These are phyloP conservation scores for Larimichthys polyactis DNA, from an alignment of 2,113 vertebrate species.

Conservation along the genomic window DNA sequence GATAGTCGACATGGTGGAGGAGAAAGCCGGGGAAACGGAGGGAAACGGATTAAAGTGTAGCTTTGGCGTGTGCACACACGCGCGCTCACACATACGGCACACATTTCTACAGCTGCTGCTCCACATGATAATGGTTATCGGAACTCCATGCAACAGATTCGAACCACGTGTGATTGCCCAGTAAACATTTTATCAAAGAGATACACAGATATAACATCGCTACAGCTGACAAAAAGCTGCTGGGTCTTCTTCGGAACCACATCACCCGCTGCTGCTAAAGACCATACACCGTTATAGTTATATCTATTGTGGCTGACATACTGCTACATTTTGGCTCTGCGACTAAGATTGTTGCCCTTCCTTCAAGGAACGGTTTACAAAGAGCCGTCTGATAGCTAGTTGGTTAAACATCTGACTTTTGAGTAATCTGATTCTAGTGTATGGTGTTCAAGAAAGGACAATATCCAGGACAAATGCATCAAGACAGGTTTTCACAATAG, in stretches of 20 bases:
- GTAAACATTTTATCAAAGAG: constrained; percentile 40
- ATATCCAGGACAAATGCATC: constrained; percentile 17
- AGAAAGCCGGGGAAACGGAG: neutral
- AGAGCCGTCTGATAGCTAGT: neutral
- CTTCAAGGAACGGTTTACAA: neutral
- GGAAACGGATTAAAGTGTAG: neutral
- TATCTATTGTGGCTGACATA: constrained; percentile 1
- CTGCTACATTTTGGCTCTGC: constrained; percentile 69
- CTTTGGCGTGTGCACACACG: constrained; percentile 1
- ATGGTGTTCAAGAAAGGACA: constrained; percentile 10
- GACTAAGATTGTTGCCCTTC: neutral
- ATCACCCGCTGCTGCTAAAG: constrained; percentile 23
- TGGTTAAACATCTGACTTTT: neutral
- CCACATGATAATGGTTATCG: neutral
- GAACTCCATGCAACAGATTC: constrained; percentile 14
- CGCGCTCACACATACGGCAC: constrained; percentile 1
- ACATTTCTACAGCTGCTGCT: constrained; percentile 10
- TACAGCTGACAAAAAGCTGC: constrained; percentile 58
- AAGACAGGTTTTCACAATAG: constrained; percentile 19
- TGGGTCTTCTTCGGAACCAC: constrained; percentile 45
- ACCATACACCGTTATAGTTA: neutral
- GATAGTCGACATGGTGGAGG: neutral
- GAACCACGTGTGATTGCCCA: neutral
- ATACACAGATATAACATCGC: constrained; percentile 26
- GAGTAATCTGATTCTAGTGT: neutral